Evolutionary conservation across 2,888 invertebrate species (phyloP).

Genomic region (Diadegma fenestrale): DNA sequence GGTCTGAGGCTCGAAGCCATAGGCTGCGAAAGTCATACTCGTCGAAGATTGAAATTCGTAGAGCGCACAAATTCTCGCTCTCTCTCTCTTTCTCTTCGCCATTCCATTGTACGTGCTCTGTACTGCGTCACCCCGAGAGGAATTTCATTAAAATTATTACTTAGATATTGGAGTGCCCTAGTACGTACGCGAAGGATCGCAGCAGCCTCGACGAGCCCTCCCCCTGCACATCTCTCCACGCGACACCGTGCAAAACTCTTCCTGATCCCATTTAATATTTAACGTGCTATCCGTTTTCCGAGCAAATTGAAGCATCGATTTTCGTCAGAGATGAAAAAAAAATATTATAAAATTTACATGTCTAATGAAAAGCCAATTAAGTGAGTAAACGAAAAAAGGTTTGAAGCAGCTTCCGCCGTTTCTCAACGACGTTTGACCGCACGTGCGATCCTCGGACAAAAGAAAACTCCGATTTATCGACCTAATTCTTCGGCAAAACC

Average conservation of each 20-base stretch:
- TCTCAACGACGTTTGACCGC: not conserved
- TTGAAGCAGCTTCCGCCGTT: not conserved
- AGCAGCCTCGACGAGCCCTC: constrained; percentile 64
- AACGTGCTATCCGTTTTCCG: not conserved
- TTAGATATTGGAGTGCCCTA: constrained; percentile 81
- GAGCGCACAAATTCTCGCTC: constrained; percentile 66
- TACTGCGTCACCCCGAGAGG: constrained; percentile 71
- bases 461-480: not conserved
- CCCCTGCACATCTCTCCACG: not conserved
- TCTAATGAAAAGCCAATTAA: not conserved
- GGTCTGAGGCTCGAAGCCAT: not conserved
- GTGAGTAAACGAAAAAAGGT: not conserved
- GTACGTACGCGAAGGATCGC: constrained; percentile 79
- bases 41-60: constrained; percentile 81
- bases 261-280: not conserved
- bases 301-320: not conserved
- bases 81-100: not conserved
- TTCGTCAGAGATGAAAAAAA: not conserved
- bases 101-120: constrained; percentile 37
- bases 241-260: not conserved
- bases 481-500: not conserved
- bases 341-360: not conserved
- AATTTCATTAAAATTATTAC: constrained; percentile 84
- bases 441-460: not conserved
- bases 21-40: constrained; percentile 74